Evolutionary conservation across 2,797 vertebrate genomes (phyloP).

Genomic region (Tragopan temminckii): DNA sequence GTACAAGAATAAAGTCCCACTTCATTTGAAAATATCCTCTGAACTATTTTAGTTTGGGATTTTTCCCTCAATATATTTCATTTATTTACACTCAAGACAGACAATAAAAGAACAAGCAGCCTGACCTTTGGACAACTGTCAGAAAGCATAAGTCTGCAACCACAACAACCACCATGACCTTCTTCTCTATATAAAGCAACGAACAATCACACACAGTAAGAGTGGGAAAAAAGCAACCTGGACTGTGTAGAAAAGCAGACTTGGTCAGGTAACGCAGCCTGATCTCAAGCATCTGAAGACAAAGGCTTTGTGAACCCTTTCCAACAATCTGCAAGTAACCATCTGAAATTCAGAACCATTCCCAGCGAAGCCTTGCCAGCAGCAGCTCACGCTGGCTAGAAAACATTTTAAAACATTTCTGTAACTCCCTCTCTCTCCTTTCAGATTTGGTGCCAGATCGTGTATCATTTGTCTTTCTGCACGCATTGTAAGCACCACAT

Average conservation of each 20-base stretch:
- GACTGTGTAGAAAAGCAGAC: neutral
- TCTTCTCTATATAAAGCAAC: neutral
- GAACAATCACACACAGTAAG: neutral
- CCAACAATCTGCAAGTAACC: neutral
- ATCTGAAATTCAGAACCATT: neutral
- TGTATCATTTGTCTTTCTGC: neutral
- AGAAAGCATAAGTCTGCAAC: constrained; percentile 12
- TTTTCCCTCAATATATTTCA: constrained; percentile 33
- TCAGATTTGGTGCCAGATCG: neutral
- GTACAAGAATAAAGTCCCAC: constrained; percentile 25
- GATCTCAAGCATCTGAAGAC: neutral
- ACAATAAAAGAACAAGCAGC: constrained; percentile 24
- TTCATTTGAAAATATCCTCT: constrained; percentile 23
- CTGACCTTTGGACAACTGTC: constrained; percentile 38
- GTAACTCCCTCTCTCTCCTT: neutral
- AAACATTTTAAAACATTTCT: neutral
- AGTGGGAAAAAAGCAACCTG: neutral
- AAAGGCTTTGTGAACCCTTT: neutral
- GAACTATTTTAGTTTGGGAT: neutral
- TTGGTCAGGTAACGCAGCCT: neutral
- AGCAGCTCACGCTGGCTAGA: neutral
- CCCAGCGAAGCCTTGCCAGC: neutral
- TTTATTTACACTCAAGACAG: constrained; percentile 23
- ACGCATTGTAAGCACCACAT: neutral
- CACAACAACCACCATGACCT: constrained; percentile 8